Evolutionary conservation across 2,888 invertebrate genomes (phyloP).

Genomic region (Ophraella communa): DNA sequence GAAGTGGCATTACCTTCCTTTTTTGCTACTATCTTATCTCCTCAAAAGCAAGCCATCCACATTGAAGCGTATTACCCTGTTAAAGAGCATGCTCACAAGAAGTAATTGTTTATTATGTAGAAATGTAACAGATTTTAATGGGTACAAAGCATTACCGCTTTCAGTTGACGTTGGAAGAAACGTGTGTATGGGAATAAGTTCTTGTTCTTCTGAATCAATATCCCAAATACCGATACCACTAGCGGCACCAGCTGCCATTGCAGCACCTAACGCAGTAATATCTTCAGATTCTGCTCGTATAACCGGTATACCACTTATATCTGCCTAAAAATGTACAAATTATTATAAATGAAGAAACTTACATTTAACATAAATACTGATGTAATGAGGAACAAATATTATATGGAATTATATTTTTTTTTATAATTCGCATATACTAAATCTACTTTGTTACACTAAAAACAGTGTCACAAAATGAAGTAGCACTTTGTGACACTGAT

Average conservation of each 20-base stretch:
- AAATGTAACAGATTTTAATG: too few relatives aligned
- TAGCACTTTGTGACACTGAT: too few relatives aligned
- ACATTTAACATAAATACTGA: too few relatives aligned
- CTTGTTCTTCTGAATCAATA: slow-evolving; percentile 66
- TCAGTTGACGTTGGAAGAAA: slow-evolving; percentile 83
- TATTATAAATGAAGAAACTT: too few relatives aligned
- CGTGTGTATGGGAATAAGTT: slow-evolving; percentile 72
- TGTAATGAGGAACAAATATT: too few relatives aligned
- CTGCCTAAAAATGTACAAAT: slow-evolving; percentile 68
- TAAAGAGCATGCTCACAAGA: not conserved
- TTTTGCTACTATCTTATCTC: too few relatives aligned
- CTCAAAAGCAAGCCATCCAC: not conserved
- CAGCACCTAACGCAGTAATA: slow-evolving; percentile 91
- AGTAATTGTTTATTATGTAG: not conserved
- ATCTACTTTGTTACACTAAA: too few relatives aligned
- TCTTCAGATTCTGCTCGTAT: slow-evolving; percentile 87
- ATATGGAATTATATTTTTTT: too few relatives aligned
- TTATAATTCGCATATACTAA: too few relatives aligned
- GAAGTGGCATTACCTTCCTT: too few relatives aligned
- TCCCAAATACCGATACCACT: slow-evolving; percentile 70
- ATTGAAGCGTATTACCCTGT: too few relatives aligned
- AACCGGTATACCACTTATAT: slow-evolving; percentile 89
- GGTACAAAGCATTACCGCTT: slow-evolving; percentile 66
- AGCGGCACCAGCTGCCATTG: slow-evolving; percentile 88
- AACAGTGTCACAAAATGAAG: too few relatives aligned